These are phyloP conservation scores for Listrodromus nycthemerus DNA, from an alignment of 2,888 invertebrate species.

Conservation along the genomic window DNA sequence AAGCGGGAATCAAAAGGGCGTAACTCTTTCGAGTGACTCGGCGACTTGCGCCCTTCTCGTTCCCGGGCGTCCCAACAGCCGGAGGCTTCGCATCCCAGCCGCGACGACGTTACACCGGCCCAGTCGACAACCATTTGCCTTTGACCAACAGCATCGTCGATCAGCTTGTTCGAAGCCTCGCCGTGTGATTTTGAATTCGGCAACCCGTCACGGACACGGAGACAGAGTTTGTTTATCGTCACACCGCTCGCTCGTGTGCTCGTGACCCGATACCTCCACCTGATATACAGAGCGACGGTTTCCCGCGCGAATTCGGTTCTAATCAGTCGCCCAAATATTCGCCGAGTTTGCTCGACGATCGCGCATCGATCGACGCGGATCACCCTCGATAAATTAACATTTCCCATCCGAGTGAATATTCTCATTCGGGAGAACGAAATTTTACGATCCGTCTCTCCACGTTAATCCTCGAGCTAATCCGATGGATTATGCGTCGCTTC, in stretches of 20 bases:
- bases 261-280: background rate
- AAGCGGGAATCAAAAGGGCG: background rate
- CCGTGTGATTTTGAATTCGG: slow-evolving; percentile 24
- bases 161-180: slow-evolving; percentile 34
- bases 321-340: slow-evolving; percentile 22
- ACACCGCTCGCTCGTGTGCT: background rate
- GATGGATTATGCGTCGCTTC: too few relatives aligned
- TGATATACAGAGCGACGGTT: slow-evolving; percentile 1
- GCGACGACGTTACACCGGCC: background rate
- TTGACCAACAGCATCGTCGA: slow-evolving; percentile 42
- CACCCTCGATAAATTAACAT: slow-evolving; percentile 11
- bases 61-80: background rate
- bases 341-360: background rate
- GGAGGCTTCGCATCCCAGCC: background rate
- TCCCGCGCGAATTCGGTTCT: slow-evolving; percentile 11
- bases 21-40: background rate
- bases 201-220: background rate
- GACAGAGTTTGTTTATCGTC: background rate
- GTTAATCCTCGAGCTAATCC: background rate
- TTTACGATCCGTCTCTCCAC: background rate
- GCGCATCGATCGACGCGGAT: slow-evolving; percentile 4
- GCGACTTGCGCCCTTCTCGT: background rate
- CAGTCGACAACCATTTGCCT: slow-evolving; percentile 34
- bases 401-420: slow-evolving; percentile 7
- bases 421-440: background rate